These are phyloP conservation scores for Neosilurus mollespiculum DNA, from an alignment of 2,797 vertebrate species.

Conservation along the genomic window DNA sequence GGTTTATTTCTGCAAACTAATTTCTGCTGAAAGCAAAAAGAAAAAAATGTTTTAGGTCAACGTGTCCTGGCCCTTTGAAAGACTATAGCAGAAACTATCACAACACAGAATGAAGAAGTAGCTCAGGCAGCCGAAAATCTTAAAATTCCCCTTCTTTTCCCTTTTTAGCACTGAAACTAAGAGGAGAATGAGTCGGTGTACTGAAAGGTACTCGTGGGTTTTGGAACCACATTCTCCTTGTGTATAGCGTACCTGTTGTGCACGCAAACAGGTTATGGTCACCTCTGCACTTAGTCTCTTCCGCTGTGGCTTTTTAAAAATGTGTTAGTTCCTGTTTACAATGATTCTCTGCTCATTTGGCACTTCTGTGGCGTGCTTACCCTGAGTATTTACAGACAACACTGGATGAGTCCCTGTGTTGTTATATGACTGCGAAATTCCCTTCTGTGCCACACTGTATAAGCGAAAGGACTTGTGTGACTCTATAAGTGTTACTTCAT, in stretches of 20 bases:
- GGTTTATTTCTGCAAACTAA: not conserved
- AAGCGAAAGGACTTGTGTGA: not conserved
- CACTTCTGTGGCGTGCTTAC: slow-evolving; percentile 26
- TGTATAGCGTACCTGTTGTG: slow-evolving; percentile 53
- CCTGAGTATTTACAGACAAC: slow-evolving; percentile 39
- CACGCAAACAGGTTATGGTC: slow-evolving; percentile 55
- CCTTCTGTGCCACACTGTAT: not conserved
- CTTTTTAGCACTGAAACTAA: slow-evolving; percentile 38
- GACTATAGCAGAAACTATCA: not conserved
- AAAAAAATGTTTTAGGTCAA: not conserved
- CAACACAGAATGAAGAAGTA: not conserved
- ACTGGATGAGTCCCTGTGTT: slow-evolving; percentile 28
- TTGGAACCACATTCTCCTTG: slow-evolving; percentile 6
- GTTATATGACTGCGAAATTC: not conserved
- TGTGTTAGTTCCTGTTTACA: slow-evolving; percentile 63
- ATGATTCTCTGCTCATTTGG: slow-evolving; percentile 35
- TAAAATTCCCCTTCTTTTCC: slow-evolving; percentile 29
- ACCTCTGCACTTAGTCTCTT: slow-evolving; percentile 48
- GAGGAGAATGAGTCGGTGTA: slow-evolving; percentile 13
- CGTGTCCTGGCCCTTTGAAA: not conserved
- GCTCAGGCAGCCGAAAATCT: not conserved
- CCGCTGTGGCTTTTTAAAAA: slow-evolving; percentile 51
- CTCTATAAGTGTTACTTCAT: not conserved
- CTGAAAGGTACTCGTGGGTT: not conserved
- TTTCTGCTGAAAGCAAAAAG: not conserved